A percentile compares a stretch with the other conserved stretches of the same genome.
phyloP scores from a whole-genome alignment of 2,888 invertebrate species.

The Cordilura impudica region DNA sequence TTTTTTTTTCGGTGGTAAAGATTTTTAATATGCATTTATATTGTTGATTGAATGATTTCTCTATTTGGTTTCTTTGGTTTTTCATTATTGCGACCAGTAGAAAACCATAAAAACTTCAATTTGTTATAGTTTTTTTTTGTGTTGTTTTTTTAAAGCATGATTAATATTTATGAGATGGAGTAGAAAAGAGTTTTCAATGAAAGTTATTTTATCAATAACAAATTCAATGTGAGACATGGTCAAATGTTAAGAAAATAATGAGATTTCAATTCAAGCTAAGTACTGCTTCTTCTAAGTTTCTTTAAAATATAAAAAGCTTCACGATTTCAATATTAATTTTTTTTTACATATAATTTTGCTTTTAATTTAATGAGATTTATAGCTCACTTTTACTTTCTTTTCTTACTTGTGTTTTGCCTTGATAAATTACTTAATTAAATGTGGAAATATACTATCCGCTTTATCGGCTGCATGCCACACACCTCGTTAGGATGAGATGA shows the following conservation, averaged over 20 bases:
- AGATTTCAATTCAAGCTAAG: too few relatives aligned
- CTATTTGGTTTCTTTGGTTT: slow-evolving; percentile 2
- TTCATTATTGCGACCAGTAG: neutral
- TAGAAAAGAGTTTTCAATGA: neutral
- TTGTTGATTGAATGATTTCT: slow-evolving; percentile 49
- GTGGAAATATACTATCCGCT: neutral
- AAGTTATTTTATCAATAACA: too few relatives aligned
- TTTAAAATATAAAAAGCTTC: too few relatives aligned
- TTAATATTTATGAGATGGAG: neutral
- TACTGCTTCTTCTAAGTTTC: too few relatives aligned
- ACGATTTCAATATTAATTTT: neutral
- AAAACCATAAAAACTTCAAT: neutral
- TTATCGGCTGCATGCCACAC: slow-evolving; percentile 33
- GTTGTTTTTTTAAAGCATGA: neutral
- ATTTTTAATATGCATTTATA: slow-evolving; percentile 24
- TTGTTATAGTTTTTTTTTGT: neutral
- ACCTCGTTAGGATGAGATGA: slow-evolving; percentile 3
- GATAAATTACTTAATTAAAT: slow-evolving; percentile 55
- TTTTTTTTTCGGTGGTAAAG: neutral
- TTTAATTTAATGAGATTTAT: neutral
- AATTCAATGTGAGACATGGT: too few relatives aligned
- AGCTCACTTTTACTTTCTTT: slow-evolving; percentile 19
- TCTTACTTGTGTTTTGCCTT: slow-evolving; percentile 4
- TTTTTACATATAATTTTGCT: neutral
- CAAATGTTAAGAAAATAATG: too few relatives aligned